Percentiles rank a stretch among this genome's conserved stretches.
These are phyloP conservation scores for Anagyrus pseudococci DNA, from an alignment of 2,888 invertebrate species.

Conservation along the genomic window DNA sequence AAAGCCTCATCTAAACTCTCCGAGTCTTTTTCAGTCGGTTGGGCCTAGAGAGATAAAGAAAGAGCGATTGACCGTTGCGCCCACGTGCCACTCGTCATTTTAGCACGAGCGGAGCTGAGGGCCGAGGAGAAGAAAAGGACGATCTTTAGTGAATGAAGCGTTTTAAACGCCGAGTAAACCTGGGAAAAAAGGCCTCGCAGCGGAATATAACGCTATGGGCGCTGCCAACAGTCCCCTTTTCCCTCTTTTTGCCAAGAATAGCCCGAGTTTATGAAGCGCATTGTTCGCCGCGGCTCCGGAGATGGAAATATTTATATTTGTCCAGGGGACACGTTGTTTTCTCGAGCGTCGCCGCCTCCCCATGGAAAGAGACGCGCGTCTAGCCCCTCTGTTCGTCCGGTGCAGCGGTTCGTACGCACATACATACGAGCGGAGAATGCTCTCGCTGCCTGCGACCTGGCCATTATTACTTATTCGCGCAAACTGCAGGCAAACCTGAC, in stretches of 20 bases:
- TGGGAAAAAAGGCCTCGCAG: background rate
- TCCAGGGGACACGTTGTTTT: background rate
- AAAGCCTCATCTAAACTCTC: no score
- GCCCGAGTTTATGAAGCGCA: background rate
- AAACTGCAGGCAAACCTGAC: conserved; percentile 46
- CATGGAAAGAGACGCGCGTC: background rate
- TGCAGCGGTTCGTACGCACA: conserved; percentile 23
- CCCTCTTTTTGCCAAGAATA: background rate
- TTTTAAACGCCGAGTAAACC: no score
- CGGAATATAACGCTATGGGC: no score
- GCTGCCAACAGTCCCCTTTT: background rate
- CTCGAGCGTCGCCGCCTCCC: background rate
- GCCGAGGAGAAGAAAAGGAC: no score
- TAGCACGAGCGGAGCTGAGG: no score
- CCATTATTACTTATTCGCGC: conserved; percentile 55
- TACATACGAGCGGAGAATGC: background rate
- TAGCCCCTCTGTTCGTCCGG: background rate
- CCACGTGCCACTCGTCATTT: no score
- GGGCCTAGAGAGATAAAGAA: no score
- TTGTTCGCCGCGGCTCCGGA: conserved; percentile 16
- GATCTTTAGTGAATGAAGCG: no score
- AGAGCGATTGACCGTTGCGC: no score
- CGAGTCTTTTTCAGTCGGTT: no score
- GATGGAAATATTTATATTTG: conserved; percentile 58
- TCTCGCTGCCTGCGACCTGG: conserved; percentile 22